Percentiles rank a stretch among this genome's conserved stretches.
Conservation (phyloP, 2,888 invertebrate genomes). For the Cactoblastis cactorum region DNA sequence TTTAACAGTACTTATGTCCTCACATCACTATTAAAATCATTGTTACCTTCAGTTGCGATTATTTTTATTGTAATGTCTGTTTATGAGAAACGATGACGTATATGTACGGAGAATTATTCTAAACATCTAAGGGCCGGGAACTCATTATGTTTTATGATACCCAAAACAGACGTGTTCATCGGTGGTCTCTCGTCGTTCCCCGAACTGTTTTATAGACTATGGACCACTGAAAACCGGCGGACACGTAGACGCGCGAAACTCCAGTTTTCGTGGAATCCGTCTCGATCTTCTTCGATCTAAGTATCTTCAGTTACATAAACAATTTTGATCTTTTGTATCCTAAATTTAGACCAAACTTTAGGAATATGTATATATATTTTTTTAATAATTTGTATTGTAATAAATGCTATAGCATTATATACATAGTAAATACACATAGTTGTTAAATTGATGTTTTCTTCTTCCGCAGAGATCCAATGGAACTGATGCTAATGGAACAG, state of each 20-base stretch:
- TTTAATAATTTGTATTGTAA: no score
- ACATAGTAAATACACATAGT: neutral
- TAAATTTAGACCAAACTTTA: no score
- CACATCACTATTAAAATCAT: slow-evolving; percentile 20
- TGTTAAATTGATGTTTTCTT: slow-evolving; percentile 16
- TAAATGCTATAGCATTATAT: no score
- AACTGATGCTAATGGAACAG: slow-evolving; percentile 88
- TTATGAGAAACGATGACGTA: slow-evolving; percentile 3
- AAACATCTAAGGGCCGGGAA: slow-evolving; percentile 9
- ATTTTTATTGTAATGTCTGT: slow-evolving; percentile 3
- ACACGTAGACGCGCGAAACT: slow-evolving; percentile 49
- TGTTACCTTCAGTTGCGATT: slow-evolving; percentile 8
- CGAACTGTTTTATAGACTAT: slow-evolving; percentile 71
- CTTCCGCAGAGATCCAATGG: slow-evolving; percentile 87
- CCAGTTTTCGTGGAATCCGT: slow-evolving; percentile 46
- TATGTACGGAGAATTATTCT: slow-evolving; percentile 12
- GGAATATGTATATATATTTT: no score
- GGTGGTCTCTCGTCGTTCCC: slow-evolving; percentile 56
- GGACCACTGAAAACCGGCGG: slow-evolving; percentile 70
- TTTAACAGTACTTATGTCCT: slow-evolving; percentile 22
- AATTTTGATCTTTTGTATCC: neutral
- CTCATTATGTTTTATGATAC: slow-evolving; percentile 48
- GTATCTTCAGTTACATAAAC: neutral
- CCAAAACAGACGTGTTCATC: slow-evolving; percentile 50
- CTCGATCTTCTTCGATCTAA: slow-evolving; percentile 23